These are phyloP conservation scores for Ctenomys sociabilis DNA, from an alignment of 2,113 vertebrate genomes.

Conservation along the genomic window DNA sequence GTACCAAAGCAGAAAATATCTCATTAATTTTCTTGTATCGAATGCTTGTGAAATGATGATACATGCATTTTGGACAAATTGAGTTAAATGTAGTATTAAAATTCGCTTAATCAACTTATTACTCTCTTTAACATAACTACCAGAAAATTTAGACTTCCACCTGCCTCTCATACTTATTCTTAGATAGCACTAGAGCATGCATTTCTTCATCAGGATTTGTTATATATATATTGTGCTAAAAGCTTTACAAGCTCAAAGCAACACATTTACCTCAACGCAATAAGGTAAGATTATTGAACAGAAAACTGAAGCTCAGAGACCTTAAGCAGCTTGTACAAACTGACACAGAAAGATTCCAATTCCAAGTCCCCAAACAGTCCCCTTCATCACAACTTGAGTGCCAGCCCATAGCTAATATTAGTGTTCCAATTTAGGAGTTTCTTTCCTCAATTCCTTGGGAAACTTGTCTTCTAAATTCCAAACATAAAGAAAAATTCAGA, in stretches of 20 bases:
- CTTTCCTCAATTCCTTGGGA: neutral
- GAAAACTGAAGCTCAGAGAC: neutral
- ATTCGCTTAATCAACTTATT: neutral
- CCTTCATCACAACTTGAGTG: neutral
- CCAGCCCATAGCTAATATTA: neutral
- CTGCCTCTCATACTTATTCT: neutral
- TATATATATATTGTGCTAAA: neutral
- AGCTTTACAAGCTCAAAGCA: neutral
- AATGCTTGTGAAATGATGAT: neutral
- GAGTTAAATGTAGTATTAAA: neutral
- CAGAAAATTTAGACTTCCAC: neutral
- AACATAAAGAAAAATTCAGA: constrained; percentile 24
- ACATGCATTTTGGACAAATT: constrained; percentile 1
- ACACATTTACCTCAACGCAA: neutral
- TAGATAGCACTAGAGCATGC: neutral
- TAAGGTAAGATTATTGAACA: neutral
- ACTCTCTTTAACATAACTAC: neutral
- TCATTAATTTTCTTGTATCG: neutral
- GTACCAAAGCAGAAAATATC: neutral
- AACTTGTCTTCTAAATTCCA: neutral
- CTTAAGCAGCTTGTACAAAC: neutral
- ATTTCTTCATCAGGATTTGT: neutral
- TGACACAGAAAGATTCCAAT: neutral
- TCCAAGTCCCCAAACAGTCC: neutral
- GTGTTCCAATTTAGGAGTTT: neutral